Evolutionary conservation across 2,888 invertebrate genomes (phyloP), one percentile per base, ranked within the genome.

Genomic region (Ectemnius cavifrons): DNA sequence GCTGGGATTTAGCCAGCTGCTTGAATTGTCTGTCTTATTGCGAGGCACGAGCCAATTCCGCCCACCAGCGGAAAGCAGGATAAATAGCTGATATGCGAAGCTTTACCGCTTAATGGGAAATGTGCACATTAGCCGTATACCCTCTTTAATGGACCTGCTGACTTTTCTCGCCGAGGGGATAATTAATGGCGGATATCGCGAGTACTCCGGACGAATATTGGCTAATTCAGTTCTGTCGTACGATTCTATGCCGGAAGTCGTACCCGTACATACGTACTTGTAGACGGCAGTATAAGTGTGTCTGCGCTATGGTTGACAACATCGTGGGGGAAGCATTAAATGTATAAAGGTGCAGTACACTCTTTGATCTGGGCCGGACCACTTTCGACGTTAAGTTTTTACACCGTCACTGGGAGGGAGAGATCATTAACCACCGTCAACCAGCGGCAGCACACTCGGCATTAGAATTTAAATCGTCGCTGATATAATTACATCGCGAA

Each of bases 401-500:
- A 23, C 63, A 18, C 37, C 56, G 71, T 68, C 70, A 72, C 76
- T 75, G 78, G 37, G 37, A 37, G 37, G 37, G 37, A 37, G 78
- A 73, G 80, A 82, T 82, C 82, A 82, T 82, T 82, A 82, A 82
- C 82, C 80, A 66, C 67, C 67, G 72, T 77, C 70, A 72, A 71
- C 73, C 73, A 61, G 67, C 71, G 37, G 37, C 11, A 37, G 37
- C 73, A 67, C 73, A 59, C 68, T 65, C 78, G 58, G 72, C 71
- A 80, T 78, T 82, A 82, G 75, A 82, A 82, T 72, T 82, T 82
- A 80, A 82, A 82, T 76, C 82, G 82, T 72, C 72, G 73, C 70
- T 82, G 80, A 82, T 82, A 82, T 80, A 82, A 82, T 82, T 82
- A 82, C 77, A 76, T 73, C 37, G 75, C 74, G 64, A 66, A 75